These are phyloP conservation scores for Auanema freiburgensis DNA, from an alignment of 2,888 invertebrate species.

Conservation along the genomic window DNA sequence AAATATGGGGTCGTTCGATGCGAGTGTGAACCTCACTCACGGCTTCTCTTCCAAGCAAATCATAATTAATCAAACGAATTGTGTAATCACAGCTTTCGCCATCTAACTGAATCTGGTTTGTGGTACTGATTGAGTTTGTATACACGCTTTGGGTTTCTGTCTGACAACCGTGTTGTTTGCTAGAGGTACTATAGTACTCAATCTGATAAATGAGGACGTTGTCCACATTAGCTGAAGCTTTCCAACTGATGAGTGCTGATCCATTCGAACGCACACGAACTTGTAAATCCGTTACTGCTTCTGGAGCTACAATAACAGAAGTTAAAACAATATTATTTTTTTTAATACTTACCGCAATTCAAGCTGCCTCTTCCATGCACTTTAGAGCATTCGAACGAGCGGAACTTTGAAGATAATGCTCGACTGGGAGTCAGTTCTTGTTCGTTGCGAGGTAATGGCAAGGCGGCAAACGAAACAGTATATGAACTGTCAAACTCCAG, in stretches of 20 bases:
- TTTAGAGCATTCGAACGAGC: conserved; percentile 50
- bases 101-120: neutral
- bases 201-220: conserved; percentile 55
- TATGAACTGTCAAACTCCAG: conserved; percentile 49
- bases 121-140: conserved; percentile 42
- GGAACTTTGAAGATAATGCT: conserved; percentile 35
- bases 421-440: conserved; percentile 18
- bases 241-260: conserved; percentile 50
- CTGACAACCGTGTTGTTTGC: conserved; percentile 31
- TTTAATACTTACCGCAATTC: conserved; percentile 50
- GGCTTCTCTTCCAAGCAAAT: conserved; percentile 48
- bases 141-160: conserved; percentile 39
- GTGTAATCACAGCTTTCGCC: conserved; percentile 50
- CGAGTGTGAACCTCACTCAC: conserved; percentile 31
- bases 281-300: conserved; percentile 52
- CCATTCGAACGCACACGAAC: conserved; percentile 46
- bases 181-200: conserved; percentile 24
- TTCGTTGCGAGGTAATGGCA: conserved; percentile 21
- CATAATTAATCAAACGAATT: conserved; percentile 54
- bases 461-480: conserved; percentile 31
- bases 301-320: conserved; percentile 48
- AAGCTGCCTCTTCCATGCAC: conserved; percentile 56
- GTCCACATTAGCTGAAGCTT: conserved; percentile 44
- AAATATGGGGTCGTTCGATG: conserved; percentile 11
- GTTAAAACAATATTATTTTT: neutral